Percentiles rank a stretch among this genome's conserved stretches.
These are phyloP conservation scores for Trilocha varians DNA, from an alignment of 2,888 invertebrate genomes.

Conservation along the genomic window DNA sequence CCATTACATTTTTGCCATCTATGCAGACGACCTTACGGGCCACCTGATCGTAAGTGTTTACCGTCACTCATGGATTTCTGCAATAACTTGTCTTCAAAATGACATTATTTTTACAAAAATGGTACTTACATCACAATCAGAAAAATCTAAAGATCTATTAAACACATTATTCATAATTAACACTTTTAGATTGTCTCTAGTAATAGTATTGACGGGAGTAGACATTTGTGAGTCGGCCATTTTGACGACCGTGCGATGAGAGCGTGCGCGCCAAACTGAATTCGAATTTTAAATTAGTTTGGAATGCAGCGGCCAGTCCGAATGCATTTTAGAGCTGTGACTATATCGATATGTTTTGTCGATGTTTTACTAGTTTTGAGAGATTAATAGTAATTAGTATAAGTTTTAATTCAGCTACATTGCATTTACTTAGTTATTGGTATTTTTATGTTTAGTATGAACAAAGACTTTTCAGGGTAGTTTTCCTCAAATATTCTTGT, in stretches of 20 bases:
- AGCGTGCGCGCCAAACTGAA: conserved; percentile 7
- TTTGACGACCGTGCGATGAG: conserved; percentile 1
- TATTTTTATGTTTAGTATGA: too few species aligned
- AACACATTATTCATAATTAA: conserved; percentile 47
- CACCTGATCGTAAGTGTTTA: too few species aligned
- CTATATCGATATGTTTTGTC: background rate
- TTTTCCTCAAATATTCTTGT: too few species aligned
- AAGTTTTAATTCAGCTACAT: too few species aligned
- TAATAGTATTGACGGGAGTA: conserved; percentile 45
- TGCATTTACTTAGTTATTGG: too few species aligned
- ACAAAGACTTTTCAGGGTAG: too few species aligned
- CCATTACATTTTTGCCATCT: too few species aligned
- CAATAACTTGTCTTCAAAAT: too few species aligned
- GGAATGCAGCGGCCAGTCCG: background rate
- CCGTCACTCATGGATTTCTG: too few species aligned
- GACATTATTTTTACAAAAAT: conserved; percentile 7
- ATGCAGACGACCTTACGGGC: too few species aligned
- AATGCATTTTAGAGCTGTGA: background rate
- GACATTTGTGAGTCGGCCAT: conserved; percentile 34
- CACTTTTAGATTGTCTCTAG: conserved; percentile 39
- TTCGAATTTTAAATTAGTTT: background rate
- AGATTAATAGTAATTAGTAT: too few species aligned
- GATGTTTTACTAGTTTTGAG: too few species aligned
- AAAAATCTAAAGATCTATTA: conserved; percentile 42
- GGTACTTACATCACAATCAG: conserved; percentile 30